These are phyloP conservation scores for Bursaphelenchus okinawaensis DNA, from an alignment of 2,888 invertebrate genomes.

Conservation along the genomic window DNA sequence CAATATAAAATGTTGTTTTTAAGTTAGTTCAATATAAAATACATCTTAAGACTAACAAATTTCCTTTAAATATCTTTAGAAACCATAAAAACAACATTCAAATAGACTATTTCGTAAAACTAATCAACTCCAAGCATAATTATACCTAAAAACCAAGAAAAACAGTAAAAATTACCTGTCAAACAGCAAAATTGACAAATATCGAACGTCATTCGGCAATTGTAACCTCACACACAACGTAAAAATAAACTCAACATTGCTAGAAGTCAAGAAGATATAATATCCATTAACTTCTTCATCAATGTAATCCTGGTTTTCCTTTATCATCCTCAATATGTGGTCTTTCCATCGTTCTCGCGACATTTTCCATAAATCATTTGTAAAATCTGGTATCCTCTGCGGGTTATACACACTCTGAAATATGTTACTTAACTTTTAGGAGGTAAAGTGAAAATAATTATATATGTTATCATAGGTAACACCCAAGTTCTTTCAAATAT, in stretches of 20 bases:
- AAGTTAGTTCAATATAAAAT: too few relatives aligned
- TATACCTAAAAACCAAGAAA: not conserved
- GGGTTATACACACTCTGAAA: not conserved
- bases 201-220: conserved; percentile 48
- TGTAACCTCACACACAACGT: conserved; percentile 50
- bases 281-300: conserved; percentile 18
- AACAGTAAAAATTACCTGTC: conserved; percentile 28
- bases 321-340: conserved; percentile 4
- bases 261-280: conserved; percentile 35
- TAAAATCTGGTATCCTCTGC: not conserved
- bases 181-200: conserved; percentile 39
- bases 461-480: too few relatives aligned
- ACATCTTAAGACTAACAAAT: too few relatives aligned
- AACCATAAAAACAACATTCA: not conserved
- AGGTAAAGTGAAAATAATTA: too few relatives aligned
- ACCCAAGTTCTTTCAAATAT: too few relatives aligned
- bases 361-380: not conserved
- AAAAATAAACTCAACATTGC: conserved; percentile 45
- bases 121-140: not conserved
- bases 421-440: too few relatives aligned
- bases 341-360: conserved; percentile 5
- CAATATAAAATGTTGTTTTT: too few relatives aligned
- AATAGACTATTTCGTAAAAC: not conserved
- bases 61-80: too few relatives aligned
- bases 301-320: conserved; percentile 23